These are phyloP conservation scores for Argentina silus DNA, from an alignment of 2,797 vertebrate species.

Conservation along the genomic window DNA sequence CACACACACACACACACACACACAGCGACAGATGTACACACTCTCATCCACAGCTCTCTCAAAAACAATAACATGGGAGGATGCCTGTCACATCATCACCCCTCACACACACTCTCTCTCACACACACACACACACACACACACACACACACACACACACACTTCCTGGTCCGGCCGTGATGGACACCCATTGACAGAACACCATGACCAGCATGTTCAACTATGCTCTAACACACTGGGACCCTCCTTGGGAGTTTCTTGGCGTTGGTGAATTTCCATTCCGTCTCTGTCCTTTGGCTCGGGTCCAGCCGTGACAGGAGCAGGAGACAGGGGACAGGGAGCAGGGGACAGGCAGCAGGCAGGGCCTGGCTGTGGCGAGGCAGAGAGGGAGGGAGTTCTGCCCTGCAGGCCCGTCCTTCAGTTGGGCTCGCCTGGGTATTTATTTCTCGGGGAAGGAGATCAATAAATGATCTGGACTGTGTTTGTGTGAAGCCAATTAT, in stretches of 20 bases:
- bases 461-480: conserved; percentile 72
- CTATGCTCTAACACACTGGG: background rate
- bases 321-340: background rate
- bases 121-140: conserved; percentile 28
- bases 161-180: no score
- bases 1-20: no score
- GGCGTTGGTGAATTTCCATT: background rate
- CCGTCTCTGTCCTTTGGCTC: background rate
- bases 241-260: background rate
- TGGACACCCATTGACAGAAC: background rate
- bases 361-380: conserved; percentile 23
- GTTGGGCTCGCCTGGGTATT: conserved; percentile 49
- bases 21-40: conserved; percentile 24
- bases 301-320: background rate
- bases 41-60: conserved; percentile 33
- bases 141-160: conserved; percentile 26
- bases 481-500: conserved; percentile 77
- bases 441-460: conserved; percentile 67
- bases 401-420: conserved; percentile 60
- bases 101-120: background rate
- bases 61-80: background rate
- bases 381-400: conserved; percentile 11
- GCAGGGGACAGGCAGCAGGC: background rate
- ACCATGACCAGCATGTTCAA: background rate
- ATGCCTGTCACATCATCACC: no score